A percentile compares a stretch with the other conserved stretches of the same genome.
Evolutionary conservation across 2,797 vertebrate species (phyloP).

Genomic region (Gallinago nigripennis): DNA sequence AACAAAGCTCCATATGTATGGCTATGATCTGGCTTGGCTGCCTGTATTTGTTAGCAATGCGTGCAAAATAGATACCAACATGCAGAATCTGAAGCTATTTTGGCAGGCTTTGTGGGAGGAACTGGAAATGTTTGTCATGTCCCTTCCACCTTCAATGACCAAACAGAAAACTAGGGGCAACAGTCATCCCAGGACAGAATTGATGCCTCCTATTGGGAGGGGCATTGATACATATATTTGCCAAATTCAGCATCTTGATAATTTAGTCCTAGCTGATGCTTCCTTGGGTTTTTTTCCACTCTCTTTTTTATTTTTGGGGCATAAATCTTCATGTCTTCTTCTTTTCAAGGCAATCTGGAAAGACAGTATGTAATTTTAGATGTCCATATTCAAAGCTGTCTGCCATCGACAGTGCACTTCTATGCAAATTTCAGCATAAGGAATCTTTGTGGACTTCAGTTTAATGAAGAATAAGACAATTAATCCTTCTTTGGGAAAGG

Average conservation of each 20-base stretch:
- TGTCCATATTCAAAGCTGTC: background rate
- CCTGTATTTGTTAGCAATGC: background rate
- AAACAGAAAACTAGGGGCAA: background rate
- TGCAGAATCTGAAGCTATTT: background rate
- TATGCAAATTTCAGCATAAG: background rate
- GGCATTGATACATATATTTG: background rate
- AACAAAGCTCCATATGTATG: conserved; percentile 35
- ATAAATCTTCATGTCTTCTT: background rate
- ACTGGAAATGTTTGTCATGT: background rate
- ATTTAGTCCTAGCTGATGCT: background rate
- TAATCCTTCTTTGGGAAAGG: background rate
- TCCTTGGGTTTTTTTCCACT: accelerated
- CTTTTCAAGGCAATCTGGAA: background rate
- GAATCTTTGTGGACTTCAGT: background rate
- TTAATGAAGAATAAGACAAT: background rate
- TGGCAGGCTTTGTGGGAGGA: background rate
- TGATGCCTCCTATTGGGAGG: background rate
- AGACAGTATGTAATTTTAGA: conserved; percentile 5
- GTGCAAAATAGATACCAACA: background rate
- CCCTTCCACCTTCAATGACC: background rate
- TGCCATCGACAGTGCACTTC: background rate
- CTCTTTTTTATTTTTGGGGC: background rate
- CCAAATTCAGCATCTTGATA: background rate
- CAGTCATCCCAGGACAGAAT: background rate
- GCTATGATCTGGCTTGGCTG: background rate